A percentile compares a stretch with the other conserved stretches of the same genome.
phyloP scores from a whole-genome alignment of 2,888 invertebrate species.

The Ecliptopera silaceata region DNA sequence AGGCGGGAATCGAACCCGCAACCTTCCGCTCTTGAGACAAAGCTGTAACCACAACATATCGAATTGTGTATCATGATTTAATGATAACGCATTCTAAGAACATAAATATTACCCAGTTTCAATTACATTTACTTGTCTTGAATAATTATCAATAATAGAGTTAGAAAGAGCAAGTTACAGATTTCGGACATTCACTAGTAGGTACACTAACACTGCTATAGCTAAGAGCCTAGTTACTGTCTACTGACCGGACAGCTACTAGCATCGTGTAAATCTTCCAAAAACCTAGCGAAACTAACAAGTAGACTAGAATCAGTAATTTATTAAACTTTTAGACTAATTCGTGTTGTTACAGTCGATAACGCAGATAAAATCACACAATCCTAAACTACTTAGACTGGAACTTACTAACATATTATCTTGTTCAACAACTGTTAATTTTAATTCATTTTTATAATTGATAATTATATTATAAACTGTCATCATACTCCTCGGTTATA shows the following conservation, averaged over 20 bases:
- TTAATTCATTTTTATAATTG: not conserved
- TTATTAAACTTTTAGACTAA: slow-evolving; percentile 44
- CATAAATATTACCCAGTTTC: too few relatives aligned
- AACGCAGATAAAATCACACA: slow-evolving; percentile 66
- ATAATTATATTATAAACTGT: not conserved
- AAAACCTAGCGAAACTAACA: slow-evolving; percentile 65
- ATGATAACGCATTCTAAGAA: too few relatives aligned
- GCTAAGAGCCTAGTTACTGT: too few relatives aligned
- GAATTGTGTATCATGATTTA: too few relatives aligned
- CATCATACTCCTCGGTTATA: not conserved
- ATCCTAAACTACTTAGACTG: slow-evolving; percentile 27
- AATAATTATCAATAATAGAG: too few relatives aligned
- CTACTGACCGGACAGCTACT: not conserved
- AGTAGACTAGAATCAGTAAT: slow-evolving; percentile 45
- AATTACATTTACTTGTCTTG: too few relatives aligned
- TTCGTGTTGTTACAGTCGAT: slow-evolving; percentile 65
- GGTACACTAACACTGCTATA: too few relatives aligned
- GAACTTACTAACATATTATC: not conserved
- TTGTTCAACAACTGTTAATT: not conserved
- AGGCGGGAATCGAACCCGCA: too few relatives aligned
- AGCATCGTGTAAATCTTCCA: slow-evolving; percentile 13
- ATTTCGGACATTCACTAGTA: too few relatives aligned
- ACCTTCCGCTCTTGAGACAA: too few relatives aligned
- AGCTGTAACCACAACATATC: too few relatives aligned
- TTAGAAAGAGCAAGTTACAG: too few relatives aligned